Evolutionary conservation across 2,113 vertebrate genomes (phyloP), one percentile per base, ranked within the genome.

Genomic region (Dolichallabes microphthalmus): DNA sequence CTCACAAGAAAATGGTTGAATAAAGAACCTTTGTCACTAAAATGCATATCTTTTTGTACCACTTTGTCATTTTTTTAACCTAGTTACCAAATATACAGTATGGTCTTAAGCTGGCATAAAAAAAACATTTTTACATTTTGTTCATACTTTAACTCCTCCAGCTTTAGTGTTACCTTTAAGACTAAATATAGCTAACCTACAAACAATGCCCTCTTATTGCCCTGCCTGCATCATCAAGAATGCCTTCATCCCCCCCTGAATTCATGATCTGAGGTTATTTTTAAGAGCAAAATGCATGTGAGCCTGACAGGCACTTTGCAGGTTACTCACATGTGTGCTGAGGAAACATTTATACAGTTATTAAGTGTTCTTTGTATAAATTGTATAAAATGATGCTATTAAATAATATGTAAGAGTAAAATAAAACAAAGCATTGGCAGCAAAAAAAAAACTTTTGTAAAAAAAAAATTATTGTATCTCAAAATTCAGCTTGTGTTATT

Each of bases 121-220:
- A 22, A 58, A 17, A 32, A 12, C 12, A 57, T 32, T 30, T 45
- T 15, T 14, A 58, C 32, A 9, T n/a, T 57, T 3, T 77, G 53
- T 35, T 55, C 52, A 57, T 57, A 8, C 7, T 30, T 77, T 57
- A 57, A 11, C 22, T 22, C 30, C 10, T 32, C 58, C 75, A 55
- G 53, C 15, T 77, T 78, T 60, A 78, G 20, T 79, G 19, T 22
- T 77, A 57, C 53, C 19, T 77, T 77, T 57, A 57, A 77, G 55
- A 39, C 76, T 55, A 60, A 39, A 79, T 79, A 60, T 60, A 79
- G 30, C 55, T 79, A 79, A 79, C 76, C 76, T 79, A 60, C 32
- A 79, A 79, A 79, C 55, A 39, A 30, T 57, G 53, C 55, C 30
- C 22, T 60, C 9, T 11, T 30, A 39, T 30, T 79, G 76, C 76